Percentiles rank a stretch among this genome's conserved stretches.
These are phyloP conservation scores for Montipora efflorescens DNA, from an alignment of 64 coral and sea anemone genomes.

Conservation along the genomic window DNA sequence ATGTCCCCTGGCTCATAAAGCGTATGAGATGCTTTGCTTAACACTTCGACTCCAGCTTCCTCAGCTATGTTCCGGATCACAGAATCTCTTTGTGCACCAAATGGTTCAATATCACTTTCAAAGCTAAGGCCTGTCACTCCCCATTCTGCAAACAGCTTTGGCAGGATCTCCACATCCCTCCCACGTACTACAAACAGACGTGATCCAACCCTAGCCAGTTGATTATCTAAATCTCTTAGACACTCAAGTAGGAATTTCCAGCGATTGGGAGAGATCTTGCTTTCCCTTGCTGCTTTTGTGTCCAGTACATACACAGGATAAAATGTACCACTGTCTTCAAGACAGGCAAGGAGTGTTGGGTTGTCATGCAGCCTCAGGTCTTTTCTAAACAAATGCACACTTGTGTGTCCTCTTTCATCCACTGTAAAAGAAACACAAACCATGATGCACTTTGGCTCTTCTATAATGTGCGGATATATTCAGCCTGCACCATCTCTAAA, in stretches of 20 bases:
- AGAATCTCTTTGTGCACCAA: constrained; percentile 57
- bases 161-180: constrained; percentile 55
- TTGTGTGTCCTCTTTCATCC: constrained; percentile 10
- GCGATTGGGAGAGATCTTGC: constrained; percentile 78
- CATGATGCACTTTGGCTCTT: neutral
- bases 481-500: neutral
- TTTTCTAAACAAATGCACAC: constrained; percentile 88
- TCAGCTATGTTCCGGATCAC: constrained; percentile 52
- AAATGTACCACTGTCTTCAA: constrained; percentile 42
- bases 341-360: constrained; percentile 58
- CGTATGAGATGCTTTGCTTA: constrained; percentile 65
- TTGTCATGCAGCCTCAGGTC: constrained; percentile 89
- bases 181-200: constrained; percentile 75
- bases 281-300: constrained; percentile 12
- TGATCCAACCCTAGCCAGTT: constrained; percentile 55
- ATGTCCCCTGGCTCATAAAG: constrained; percentile 73
- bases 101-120: constrained; percentile 81
- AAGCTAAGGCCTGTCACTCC: constrained; percentile 57
- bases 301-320: constrained; percentile 78
- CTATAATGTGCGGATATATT: neutral
- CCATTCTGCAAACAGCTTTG: constrained; percentile 62
- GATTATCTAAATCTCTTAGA: constrained; percentile 49
- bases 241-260: constrained; percentile 76
- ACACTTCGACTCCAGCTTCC: constrained; percentile 59
- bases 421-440: neutral